Evolutionary conservation across 2,888 invertebrate species (phyloP), one percentile per base, ranked within the genome.

Genomic region (Xanthia togata): DNA sequence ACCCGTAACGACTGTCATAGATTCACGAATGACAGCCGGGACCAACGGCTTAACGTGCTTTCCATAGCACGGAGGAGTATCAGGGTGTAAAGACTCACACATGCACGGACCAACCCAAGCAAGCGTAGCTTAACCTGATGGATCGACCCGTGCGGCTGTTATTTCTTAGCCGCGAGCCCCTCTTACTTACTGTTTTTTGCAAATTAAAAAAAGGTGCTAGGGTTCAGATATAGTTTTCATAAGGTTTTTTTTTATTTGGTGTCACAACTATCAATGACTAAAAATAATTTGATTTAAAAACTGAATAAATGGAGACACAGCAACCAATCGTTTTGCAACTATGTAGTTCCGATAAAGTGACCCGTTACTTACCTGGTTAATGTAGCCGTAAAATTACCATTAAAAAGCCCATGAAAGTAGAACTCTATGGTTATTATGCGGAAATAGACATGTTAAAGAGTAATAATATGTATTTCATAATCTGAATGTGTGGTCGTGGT

Each of bases 341-440:
- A 31, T n/a, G 20, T 53, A 44, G 70, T 77, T 78, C 11, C 69
- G 70, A 78, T 72, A 70, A 73, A 77, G 41, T 62, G 38, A 78
- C 50, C 62, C 31, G 65, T 78, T 72, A 84, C 50, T 47, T 47
- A 47, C 12, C 50, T 50, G 50, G 31, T 64, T 76, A 73, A 78
- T 78, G 73, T 64, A 47, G 41, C 55, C 23, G 55, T 84, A 72
- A 84, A 86, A 75, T 23, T 1, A 4, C 59, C 59, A 78, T 81
- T n/a, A 76, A 82, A 88, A 81, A 26, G 55, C 50, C 38, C 53
- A 83, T 76, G 67, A 78, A 78, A 75, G 47, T 79, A 65, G 17
- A 72, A 73, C 76, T 71, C 35, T 31, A 60, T 65, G 55, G 65
- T 78, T 73, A 78, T 80, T 70, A 70, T 60, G 50, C 57, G 78